Base-by-base conservation (phyloP, 2,797 vertebrate species). In the Acanthis flammea region DNA sequence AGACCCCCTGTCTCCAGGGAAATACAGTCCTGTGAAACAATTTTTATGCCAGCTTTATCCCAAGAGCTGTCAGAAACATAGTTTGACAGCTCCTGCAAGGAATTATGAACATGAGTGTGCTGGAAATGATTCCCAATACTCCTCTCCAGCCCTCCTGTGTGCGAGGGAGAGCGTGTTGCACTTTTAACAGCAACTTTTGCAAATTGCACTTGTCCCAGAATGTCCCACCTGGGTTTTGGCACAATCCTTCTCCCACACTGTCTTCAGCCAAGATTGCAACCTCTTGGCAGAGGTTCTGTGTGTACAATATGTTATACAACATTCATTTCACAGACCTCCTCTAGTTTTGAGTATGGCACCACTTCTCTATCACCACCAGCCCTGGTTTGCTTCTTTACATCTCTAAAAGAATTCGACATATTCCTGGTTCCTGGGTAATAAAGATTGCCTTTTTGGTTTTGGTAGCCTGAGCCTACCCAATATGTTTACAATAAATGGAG, bases 241-340 rank as follows among this genome's bases (percentile, higher is more conserved):
- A 41, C 1, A 0, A 28, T 71, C 79, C 8, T 66, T 70, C 51
- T 44, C 53, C 44, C 21, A 23, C 1, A 0, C 8, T 42, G 13
- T 19, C 21, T 82, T 41, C 30, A 42, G 35, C n/a, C 21, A 41
- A 30, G 37, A 80, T 0, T 1, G 8, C 5, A 77, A n/a, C 11
- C 21, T 70, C 60, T 45, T 50, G 33, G 37, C 33, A 88, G 53
- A 71, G 16, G 6, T 71, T 48, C 79, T 57, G 37, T 68, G 21
- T 44, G 25, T 12, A 53, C 28, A 31, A 18, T 0, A 0, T 37
- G 19, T 19, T 55, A 5, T 14, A 45, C 3, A 50, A 19, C 3
- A 0, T 44, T 48, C 4, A 9, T 8, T 88, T 55, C 48, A 67
- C 39, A 88, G 33, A 41, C 3, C 12, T 54, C 31, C 45, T 65